These are phyloP conservation scores for Lysiphlebus fabarum DNA, from an alignment of 1,140 invertebrate species.

Conservation along the genomic window DNA sequence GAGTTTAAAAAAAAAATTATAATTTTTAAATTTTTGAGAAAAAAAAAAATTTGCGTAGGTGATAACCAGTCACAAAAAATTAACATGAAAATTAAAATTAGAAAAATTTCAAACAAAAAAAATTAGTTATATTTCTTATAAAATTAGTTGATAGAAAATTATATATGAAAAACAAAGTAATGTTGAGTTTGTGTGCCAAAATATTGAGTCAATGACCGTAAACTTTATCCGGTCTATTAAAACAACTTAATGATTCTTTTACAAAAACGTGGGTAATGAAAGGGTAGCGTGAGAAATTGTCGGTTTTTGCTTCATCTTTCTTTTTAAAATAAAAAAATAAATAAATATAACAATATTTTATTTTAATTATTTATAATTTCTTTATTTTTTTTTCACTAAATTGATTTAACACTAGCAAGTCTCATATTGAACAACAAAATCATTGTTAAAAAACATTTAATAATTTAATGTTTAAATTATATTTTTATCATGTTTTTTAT, in stretches of 20 bases:
- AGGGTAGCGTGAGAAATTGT: constrained; percentile 18
- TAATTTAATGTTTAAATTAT: too few species aligned
- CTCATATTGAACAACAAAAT: too few species aligned
- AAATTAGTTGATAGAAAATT: constrained; percentile 13
- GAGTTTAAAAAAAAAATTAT: too few species aligned
- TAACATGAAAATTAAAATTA: neutral
- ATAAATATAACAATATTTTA: too few species aligned
- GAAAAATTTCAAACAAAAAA: constrained; percentile 1
- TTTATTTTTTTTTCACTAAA: too few species aligned
- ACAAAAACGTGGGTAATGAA: neutral
- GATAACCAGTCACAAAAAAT: constrained; percentile 10
- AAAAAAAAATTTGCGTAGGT: constrained; percentile 3
- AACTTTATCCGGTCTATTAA: constrained; percentile 24
- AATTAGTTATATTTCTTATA: neutral
- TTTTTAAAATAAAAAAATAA: too few species aligned
- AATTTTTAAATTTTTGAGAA: too few species aligned
- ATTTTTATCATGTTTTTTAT: too few species aligned
- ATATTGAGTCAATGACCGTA: constrained; percentile 21
- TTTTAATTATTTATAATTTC: too few species aligned
- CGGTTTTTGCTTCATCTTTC: constrained; percentile 8
- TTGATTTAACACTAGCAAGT: too few species aligned
- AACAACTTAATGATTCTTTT: constrained; percentile 21
- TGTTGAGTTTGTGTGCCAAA: constrained; percentile 17
- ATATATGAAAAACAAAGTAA: constrained; percentile 17
- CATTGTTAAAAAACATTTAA: too few species aligned